Percentiles rank a stretch among this genome's conserved stretches.
These are phyloP conservation scores for Apeira syringaria DNA, from an alignment of 2,888 invertebrate species.

Conservation along the genomic window DNA sequence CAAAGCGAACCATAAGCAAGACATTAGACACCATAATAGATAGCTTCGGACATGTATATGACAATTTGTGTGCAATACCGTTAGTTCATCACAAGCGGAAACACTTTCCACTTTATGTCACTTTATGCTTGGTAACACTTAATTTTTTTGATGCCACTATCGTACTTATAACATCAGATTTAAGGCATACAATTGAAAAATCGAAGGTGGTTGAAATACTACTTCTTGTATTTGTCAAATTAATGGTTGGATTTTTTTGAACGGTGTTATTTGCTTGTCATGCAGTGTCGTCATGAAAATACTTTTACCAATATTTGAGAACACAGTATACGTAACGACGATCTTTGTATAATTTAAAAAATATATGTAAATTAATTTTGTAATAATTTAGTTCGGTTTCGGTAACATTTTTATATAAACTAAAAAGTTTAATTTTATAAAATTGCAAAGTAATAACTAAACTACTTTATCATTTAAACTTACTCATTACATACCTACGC, in stretches of 20 bases:
- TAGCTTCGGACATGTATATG: conserved; percentile 41
- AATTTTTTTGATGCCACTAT: conserved; percentile 30
- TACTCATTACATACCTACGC: too few relatives aligned
- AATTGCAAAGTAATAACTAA: too few relatives aligned
- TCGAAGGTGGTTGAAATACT: conserved; percentile 3
- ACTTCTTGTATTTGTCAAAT: conserved; percentile 14
- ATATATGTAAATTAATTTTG: too few relatives aligned
- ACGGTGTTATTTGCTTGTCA: too few relatives aligned
- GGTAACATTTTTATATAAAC: too few relatives aligned
- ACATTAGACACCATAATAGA: conserved; percentile 39
- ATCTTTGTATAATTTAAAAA: too few relatives aligned
- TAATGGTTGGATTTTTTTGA: conserved; percentile 7
- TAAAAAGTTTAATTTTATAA: too few relatives aligned
- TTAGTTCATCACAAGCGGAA: conserved; percentile 61
- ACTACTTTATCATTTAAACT: too few relatives aligned
- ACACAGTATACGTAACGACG: too few relatives aligned
- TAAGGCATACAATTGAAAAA: conserved; percentile 15
- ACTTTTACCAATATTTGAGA: too few relatives aligned
- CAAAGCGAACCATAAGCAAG: conserved; percentile 26
- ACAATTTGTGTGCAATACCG: conserved; percentile 58
- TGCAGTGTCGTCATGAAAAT: too few relatives aligned
- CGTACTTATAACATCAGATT: conserved; percentile 17
- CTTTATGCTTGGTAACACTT: conserved; percentile 49
- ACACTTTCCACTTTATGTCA: conserved; percentile 71
- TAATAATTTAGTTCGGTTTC: too few relatives aligned